Percentiles rank a stretch among this genome's conserved stretches.
These are phyloP conservation scores for Pelodiscus sinensis DNA, from an alignment of 2,113 vertebrate genomes.

Conservation along the genomic window DNA sequence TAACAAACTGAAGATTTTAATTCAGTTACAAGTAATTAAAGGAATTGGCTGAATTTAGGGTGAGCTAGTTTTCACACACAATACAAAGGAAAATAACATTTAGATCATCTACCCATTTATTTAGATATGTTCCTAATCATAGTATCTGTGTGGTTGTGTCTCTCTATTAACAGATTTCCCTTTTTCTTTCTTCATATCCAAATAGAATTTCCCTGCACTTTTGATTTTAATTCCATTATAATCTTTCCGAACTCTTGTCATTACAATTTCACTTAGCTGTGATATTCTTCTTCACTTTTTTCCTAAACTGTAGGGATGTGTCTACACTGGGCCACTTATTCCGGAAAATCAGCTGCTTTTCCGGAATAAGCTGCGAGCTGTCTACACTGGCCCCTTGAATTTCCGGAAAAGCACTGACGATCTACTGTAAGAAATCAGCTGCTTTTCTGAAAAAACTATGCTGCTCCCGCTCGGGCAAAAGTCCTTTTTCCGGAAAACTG, in stretches of 20 bases:
- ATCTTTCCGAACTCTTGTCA: background rate
- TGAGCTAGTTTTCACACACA: background rate
- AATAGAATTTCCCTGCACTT: background rate
- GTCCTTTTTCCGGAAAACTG: too few species aligned
- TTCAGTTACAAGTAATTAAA: background rate
- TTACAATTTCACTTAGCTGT: background rate
- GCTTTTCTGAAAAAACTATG: too few species aligned
- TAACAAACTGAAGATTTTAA: background rate
- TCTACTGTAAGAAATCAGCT: too few species aligned
- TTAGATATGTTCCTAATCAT: background rate
- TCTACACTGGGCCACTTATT: too few species aligned
- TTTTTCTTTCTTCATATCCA: background rate
- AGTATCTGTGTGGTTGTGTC: fast-evolving
- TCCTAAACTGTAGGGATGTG: background rate
- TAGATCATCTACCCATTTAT: too few species aligned
- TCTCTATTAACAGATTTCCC: background rate
- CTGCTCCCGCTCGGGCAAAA: too few species aligned
- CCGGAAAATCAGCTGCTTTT: too few species aligned
- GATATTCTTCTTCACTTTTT: background rate
- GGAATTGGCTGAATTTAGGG: background rate
- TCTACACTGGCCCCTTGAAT: too few species aligned
- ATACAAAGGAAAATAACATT: background rate
- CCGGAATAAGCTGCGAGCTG: too few species aligned
- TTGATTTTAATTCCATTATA: fast-evolving
- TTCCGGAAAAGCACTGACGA: too few species aligned